These are phyloP conservation scores for Aldrovandia affinis DNA, from an alignment of 2,797 vertebrate species.

Conservation along the genomic window DNA sequence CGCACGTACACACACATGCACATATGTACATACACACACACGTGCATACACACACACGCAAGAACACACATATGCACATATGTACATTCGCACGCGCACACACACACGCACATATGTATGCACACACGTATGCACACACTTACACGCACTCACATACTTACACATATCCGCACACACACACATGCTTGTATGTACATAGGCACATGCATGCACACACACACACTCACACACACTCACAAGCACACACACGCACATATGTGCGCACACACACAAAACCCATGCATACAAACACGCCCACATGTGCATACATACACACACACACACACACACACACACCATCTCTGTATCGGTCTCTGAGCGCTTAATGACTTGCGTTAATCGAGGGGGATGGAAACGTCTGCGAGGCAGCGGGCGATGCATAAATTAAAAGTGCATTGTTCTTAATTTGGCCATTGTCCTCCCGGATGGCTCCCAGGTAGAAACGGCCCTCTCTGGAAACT, in stretches of 20 bases:
- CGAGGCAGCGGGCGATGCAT: neutral
- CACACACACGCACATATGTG: neutral
- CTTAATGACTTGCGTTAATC: constrained; percentile 9
- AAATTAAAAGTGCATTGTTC: constrained; percentile 21
- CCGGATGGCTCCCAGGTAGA: constrained; percentile 21
- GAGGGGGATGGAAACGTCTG: constrained; percentile 11
- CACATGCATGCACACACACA: neutral
- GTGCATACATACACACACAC: neutral
- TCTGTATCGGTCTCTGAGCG: constrained; percentile 2
- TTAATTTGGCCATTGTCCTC: constrained; percentile 3
- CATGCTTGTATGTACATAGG: too few species aligned
- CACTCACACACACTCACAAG: neutral
- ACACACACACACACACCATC: neutral
- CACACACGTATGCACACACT: neutral
- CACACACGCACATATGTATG: too few species aligned
- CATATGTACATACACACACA: neutral
- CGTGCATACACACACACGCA: neutral
- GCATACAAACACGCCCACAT: too few species aligned
- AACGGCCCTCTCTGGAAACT: constrained; percentile 6
- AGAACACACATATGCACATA: too few species aligned
- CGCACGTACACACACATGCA: too few species aligned
- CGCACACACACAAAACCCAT: neutral
- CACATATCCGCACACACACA: neutral
- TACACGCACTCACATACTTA: neutral
- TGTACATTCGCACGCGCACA: neutral